These are phyloP conservation scores for Actinostola sp. DNA, from an alignment of 92 coral and sea anemone genomes.

Conservation along the genomic window DNA sequence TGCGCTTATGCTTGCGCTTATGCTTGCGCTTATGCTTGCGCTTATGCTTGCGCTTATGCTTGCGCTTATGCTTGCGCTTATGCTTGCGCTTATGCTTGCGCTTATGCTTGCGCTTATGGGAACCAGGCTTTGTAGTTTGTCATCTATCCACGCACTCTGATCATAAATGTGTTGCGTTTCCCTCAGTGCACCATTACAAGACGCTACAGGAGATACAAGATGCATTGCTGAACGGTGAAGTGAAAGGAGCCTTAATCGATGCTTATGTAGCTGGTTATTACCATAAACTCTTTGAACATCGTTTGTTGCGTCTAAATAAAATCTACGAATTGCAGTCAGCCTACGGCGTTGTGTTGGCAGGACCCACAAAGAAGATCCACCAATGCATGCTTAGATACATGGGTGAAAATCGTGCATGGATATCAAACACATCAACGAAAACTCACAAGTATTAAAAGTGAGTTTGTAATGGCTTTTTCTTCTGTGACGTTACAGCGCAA, in stretches of 20 bases:
- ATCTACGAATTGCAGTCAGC: constrained; percentile 52
- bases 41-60: too few relatives aligned
- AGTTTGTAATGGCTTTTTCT: not conserved
- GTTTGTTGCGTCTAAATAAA: constrained; percentile 46
- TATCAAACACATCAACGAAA: constrained; percentile 45
- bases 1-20: too few relatives aligned
- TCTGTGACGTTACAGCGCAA: not conserved
- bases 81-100: too few relatives aligned
- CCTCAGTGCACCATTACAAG: constrained; percentile 22
- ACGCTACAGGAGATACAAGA: constrained; percentile 56
- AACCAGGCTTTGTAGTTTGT: not conserved
- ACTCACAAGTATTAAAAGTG: constrained; percentile 55
- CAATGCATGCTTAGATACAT: constrained; percentile 54
- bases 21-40: too few relatives aligned
- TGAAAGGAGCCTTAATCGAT: constrained; percentile 80
- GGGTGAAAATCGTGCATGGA: constrained; percentile 46
- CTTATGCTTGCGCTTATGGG: not conserved
- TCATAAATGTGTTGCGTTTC: not conserved
- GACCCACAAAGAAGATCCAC: constrained; percentile 60
- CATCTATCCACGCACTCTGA: not conserved
- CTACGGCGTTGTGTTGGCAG: constrained; percentile 73
- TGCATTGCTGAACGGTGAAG: constrained; percentile 55
- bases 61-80: too few relatives aligned
- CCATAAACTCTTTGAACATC: constrained; percentile 65
- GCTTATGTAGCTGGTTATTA: constrained; percentile 63